A percentile compares a stretch with the other conserved stretches of the same genome.
Evolutionary conservation across 2,888 invertebrate genomes (phyloP).

Genomic region (Raillietiella orientalis): DNA sequence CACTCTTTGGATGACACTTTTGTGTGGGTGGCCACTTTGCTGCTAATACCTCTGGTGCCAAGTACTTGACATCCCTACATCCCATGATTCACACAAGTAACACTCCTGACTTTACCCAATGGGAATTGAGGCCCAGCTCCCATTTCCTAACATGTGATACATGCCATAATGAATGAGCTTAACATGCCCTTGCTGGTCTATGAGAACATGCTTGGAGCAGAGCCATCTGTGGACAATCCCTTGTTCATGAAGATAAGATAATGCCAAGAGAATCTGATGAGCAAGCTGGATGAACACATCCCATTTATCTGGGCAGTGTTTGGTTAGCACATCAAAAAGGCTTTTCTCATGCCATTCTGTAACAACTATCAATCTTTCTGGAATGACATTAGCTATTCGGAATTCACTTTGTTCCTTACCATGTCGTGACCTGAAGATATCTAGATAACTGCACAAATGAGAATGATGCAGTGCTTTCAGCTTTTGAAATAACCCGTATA

Average conservation of each 20-base stretch:
- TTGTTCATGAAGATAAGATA: constrained; percentile 33
- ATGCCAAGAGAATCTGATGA: constrained; percentile 33
- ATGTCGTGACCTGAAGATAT: constrained; percentile 72
- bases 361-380: constrained; percentile 15
- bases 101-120: constrained; percentile 14
- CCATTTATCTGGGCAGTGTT: too few species aligned
- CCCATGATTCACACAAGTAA: not conserved
- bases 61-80: constrained; percentile 11
- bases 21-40: constrained; percentile 5
- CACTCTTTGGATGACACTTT: constrained; percentile 32
- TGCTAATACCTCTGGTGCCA: constrained; percentile 12
- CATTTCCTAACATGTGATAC: constrained; percentile 59
- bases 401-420: too few species aligned
- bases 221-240: constrained; percentile 46
- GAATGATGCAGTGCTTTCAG: constrained; percentile 43
- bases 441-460: constrained; percentile 58
- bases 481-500: constrained; percentile 55
- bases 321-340: constrained; percentile 8
- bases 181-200: constrained; percentile 32
- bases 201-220: constrained; percentile 43
- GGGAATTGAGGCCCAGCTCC: constrained; percentile 62
- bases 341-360: constrained; percentile 13
- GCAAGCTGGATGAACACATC: constrained; percentile 17
- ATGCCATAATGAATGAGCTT: constrained; percentile 81
- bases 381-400: constrained; percentile 6